Evolutionary conservation across 1,140 invertebrate species (phyloP), one percentile per base, ranked within the genome.

Genomic region (Caenorhabditis brenneri): DNA sequence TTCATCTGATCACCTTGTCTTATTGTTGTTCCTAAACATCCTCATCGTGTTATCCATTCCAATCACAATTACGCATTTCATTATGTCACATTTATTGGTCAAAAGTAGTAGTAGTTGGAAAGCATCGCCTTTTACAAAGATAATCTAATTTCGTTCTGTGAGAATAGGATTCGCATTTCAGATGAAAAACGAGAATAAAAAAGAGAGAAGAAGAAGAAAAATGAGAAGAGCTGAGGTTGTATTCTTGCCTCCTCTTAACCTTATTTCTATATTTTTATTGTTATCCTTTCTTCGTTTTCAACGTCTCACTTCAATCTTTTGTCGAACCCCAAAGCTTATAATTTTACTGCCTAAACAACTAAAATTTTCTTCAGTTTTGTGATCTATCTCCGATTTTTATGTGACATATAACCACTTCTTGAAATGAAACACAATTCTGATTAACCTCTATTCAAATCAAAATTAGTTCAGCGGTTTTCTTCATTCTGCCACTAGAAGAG

Each of bases 41-140:
- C 33, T 7, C 42, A n/a, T n/a, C n/a, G 24, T 36, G 65, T 74
- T 74, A 42, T 74, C 65, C 65, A 74, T 74, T 74, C 65, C 65
- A 74, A 74, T 74, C 65, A 74, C 65, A 42, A 74, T 74, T 74
- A 74, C 65, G 65, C 36, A 74, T 74, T n/a, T 74, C 33, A 74
- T 39, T 74, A 42, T 74, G 65, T 74, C 65, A 74, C 19, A 74
- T 74, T 74, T 74, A 74, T 74, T 74, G 65, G 65, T n/a, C n/a
- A 74, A 46, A 65, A 65, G 58, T 65, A 65, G 58, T 27, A 55
- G n/a, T n/a, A n/a, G n/a, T n/a, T n/a, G n/a, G n/a, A 74, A 74
- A 46, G 22, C 53, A 58, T 58, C 53, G 15, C 65, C 58, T 36
- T 74, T 74, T 27, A 74, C 65, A 74, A 74, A 39, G 65, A 74